phyloP scores from a whole-genome alignment of 1,140 invertebrate genomes.

The Xylocopa sonorina region DNA sequence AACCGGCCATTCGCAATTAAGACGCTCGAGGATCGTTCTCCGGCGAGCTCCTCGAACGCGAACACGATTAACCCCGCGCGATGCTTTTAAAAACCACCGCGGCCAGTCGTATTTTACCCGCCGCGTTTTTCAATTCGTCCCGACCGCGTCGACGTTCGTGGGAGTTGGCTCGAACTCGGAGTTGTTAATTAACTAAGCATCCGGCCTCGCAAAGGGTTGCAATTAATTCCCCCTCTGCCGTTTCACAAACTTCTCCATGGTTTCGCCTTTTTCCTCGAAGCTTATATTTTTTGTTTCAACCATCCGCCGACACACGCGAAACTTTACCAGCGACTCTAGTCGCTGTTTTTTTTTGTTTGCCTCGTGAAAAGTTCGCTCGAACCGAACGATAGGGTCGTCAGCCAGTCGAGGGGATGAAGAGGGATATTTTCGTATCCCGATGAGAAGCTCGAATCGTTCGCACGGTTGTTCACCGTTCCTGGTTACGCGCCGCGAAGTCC shows the following conservation, averaged over 20 bases:
- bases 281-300: too few species aligned
- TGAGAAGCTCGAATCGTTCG: neutral
- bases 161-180: neutral
- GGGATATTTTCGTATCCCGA: neutral
- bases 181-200: neutral
- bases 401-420: neutral
- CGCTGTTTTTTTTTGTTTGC: neutral
- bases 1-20: neutral
- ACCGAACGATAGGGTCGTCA: neutral
- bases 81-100: too few species aligned
- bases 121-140: neutral
- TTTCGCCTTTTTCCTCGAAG: neutral
- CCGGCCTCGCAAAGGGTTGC: neutral
- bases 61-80: neutral
- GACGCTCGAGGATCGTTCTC: conserved; percentile 6
- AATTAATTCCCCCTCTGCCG: neutral
- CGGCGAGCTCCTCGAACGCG: too few species aligned
- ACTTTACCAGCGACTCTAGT: neutral
- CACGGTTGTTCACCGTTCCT: neutral
- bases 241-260: too few species aligned
- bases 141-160: too few species aligned
- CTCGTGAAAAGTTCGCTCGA: neutral
- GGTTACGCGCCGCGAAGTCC: too few species aligned
- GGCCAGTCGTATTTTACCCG: neutral
- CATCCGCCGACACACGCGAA: neutral